phyloP scores from a whole-genome alignment of 2,797 vertebrate species.

The Lepilemur septentrionalis region DNA sequence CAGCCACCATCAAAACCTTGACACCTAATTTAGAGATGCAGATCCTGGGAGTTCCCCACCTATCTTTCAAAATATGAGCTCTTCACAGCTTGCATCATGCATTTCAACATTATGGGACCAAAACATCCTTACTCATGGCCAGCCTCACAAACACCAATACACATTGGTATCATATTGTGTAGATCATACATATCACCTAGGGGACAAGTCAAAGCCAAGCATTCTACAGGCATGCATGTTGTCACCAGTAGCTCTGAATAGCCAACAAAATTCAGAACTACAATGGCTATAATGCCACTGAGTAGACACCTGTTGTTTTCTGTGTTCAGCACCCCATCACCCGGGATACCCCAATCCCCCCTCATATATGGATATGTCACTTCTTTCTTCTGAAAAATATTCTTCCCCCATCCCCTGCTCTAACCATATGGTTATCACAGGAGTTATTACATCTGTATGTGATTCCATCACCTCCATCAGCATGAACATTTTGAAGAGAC shows the following conservation, averaged over 20 bases:
- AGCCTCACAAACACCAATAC: neutral
- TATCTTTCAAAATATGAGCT: neutral
- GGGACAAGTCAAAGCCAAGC: neutral
- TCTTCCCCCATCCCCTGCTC: neutral
- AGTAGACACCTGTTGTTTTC: neutral
- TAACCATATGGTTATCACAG: neutral
- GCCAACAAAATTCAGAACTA: neutral
- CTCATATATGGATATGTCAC: too few relatives aligned
- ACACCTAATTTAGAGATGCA: neutral
- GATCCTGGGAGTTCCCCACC: neutral
- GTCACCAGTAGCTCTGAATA: neutral
- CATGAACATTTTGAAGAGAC: neutral
- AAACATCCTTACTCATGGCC: neutral
- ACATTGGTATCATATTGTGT: neutral
- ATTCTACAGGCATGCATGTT: rapidly evolving
- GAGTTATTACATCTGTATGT: neutral
- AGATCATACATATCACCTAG: neutral
- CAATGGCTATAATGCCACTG: neutral
- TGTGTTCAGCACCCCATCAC: neutral
- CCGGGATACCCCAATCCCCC: neutral
- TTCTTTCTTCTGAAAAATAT: neutral
- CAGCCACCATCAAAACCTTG: neutral
- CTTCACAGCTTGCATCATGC: neutral
- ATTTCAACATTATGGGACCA: neutral
- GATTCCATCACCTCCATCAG: neutral